Evolutionary conservation across 2,888 invertebrate genomes (phyloP).

Genomic region (Sthenelais limicola): DNA sequence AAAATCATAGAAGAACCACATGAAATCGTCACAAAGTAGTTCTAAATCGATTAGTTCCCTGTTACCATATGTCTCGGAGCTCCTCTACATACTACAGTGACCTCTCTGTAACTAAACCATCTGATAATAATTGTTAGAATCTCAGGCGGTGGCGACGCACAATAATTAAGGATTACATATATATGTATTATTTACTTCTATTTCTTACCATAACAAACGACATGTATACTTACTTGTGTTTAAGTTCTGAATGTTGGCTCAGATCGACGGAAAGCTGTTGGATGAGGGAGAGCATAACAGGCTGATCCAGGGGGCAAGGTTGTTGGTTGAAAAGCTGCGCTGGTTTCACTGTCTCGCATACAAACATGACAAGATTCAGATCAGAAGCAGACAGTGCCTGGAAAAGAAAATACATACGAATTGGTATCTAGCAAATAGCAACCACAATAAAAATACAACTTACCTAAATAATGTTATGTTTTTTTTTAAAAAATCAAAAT

Average conservation of each 20-base stretch:
- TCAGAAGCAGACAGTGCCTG: constrained; percentile 91
- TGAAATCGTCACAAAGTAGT: too few species aligned
- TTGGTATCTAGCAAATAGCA: too few species aligned
- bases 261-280: constrained; percentile 95
- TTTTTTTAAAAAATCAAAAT: too few species aligned
- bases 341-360: constrained; percentile 89
- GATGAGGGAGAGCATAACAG: constrained; percentile 91
- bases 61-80: neutral
- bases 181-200: too few species aligned
- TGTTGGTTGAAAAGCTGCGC: constrained; percentile 81
- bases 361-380: constrained; percentile 86
- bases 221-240: constrained; percentile 79
- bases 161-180: too few species aligned
- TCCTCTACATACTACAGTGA: neutral
- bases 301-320: constrained; percentile 85
- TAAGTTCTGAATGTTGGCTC: constrained; percentile 85
- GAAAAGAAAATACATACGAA: too few species aligned
- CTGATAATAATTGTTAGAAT: too few species aligned
- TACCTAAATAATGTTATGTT: too few species aligned
- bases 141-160: too few species aligned
- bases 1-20: too few species aligned
- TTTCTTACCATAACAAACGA: neutral
- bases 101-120: too few species aligned
- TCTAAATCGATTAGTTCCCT: neutral
- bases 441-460: too few species aligned